These are phyloP conservation scores for Zaprionus lachaisei DNA, from an alignment of 1,140 invertebrate species.

Conservation along the genomic window DNA sequence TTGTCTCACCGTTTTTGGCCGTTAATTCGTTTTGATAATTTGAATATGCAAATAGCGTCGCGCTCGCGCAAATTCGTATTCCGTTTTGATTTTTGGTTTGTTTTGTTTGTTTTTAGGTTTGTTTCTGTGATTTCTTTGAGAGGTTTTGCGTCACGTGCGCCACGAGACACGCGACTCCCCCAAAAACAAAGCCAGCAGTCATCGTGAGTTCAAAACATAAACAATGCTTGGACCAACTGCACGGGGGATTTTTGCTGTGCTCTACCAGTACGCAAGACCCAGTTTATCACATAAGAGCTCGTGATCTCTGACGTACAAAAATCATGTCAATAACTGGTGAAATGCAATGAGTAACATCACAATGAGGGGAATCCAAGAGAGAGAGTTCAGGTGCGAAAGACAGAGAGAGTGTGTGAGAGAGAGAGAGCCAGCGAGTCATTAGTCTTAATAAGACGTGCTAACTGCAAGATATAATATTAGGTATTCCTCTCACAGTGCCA, in stretches of 20 bases:
- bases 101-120: constrained; percentile 34
- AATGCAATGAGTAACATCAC: background rate
- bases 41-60: constrained; percentile 73
- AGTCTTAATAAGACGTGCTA: constrained; percentile 24
- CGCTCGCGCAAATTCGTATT: constrained; percentile 28
- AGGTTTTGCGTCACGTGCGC: constrained; percentile 69
- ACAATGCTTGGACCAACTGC: constrained; percentile 22
- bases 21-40: constrained; percentile 56
- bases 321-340: background rate
- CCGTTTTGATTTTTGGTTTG: constrained; percentile 20
- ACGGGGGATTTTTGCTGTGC: constrained; percentile 28
- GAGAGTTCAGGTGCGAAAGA: background rate
- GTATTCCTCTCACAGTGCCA: constrained; percentile 23
- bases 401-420: background rate
- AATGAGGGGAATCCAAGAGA: constrained; percentile 13
- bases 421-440: background rate
- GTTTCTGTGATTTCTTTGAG: constrained; percentile 44
- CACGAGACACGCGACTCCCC: constrained; percentile 20
- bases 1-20: constrained; percentile 48
- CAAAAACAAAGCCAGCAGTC: constrained; percentile 32
- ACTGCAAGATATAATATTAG: constrained; percentile 7
- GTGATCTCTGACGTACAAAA: constrained; percentile 1
- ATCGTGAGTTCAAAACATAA: constrained; percentile 23
- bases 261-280: background rate
- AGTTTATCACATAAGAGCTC: background rate